Percentiles rank a stretch among this genome's conserved stretches.
Conservation (phyloP, 2,888 invertebrate species). For the Ernsta delagoae region DNA sequence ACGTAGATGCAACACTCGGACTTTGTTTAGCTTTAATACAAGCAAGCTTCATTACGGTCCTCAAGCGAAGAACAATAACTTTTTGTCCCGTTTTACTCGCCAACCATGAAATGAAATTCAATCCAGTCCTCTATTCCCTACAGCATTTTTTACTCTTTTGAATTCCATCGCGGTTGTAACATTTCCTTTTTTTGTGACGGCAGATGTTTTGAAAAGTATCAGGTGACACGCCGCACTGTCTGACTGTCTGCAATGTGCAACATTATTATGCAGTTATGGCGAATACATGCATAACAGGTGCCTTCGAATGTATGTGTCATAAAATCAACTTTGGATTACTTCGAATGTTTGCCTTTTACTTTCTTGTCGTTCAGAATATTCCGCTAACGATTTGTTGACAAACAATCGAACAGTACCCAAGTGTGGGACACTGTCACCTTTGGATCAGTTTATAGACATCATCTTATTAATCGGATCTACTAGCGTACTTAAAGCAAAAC, state of each 20-base stretch:
- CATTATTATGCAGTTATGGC: constrained; percentile 21
- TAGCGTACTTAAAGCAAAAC: not conserved
- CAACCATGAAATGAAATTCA: constrained; percentile 28
- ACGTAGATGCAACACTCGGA: constrained; percentile 8
- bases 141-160: constrained; percentile 15
- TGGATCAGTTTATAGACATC: too few relatives aligned
- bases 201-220: constrained; percentile 28
- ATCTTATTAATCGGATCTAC: too few relatives aligned
- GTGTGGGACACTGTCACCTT: too few relatives aligned
- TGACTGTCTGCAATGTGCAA: constrained; percentile 27
- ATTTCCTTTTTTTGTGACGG: constrained; percentile 7
- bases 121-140: constrained; percentile 12
- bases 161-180: constrained; percentile 3
- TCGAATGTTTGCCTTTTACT: constrained; percentile 18
- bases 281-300: constrained; percentile 24
- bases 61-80: constrained; percentile 15
- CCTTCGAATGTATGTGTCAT: constrained; percentile 11
- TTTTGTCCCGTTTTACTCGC: constrained; percentile 21
- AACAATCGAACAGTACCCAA: not conserved
- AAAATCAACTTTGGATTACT: constrained; percentile 22
- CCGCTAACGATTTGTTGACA: constrained; percentile 5
- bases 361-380: constrained; percentile 7
- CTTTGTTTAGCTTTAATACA: constrained; percentile 1
- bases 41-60: constrained; percentile 5
- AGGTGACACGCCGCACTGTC: constrained; percentile 28